Evolutionary conservation across 92 coral and sea anemone species (phyloP), one percentile per base, ranked within the genome.

Genomic region (Siderastrea radians): DNA sequence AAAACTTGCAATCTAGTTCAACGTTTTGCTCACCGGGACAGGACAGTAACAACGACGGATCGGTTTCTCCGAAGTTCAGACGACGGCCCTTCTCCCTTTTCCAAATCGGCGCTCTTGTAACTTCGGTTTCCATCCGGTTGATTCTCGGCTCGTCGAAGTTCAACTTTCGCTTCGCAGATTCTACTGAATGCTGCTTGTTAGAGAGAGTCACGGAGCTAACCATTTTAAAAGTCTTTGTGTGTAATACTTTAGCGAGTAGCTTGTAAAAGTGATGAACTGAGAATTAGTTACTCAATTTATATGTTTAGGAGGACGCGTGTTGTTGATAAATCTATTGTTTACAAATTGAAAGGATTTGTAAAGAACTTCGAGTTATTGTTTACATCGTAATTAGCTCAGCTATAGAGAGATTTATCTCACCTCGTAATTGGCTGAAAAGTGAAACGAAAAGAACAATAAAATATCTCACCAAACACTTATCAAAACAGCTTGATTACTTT

Each of bases 1-100:
- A 16, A 67, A 8, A 10, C 38, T 6, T 19, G 7, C 17, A n/a
- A n/a, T n/a, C n/a, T n/a, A n/a, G n/a, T n/a, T n/a, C n/a, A n/a
- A n/a, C n/a, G n/a, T n/a, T n/a, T 71, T 47, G 54, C 68, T 70
- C 19, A 82, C 78, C 86, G 8, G 58, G 57, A 46, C 17, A 82
- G 5, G 17, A 13, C 4, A 57, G 64, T 3, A 59, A 72, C 49
- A 55, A 70, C 1, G 79, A 45, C 3, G 70, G 78, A 13, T 71
- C 78, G 51, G 70, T 72, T 57, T 70, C 78, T 14, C 86, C 86
- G 70, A 71, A 82, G 68, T 70, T 68, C 26, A 82, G 19, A 4
- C 78, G 68, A 16, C 78, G 78, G n/a, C 69, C 16, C 17, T 38
- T 82, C 10, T 55, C 47, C 19, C 12, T 46, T 14, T 45, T 69